phyloP scores from a whole-genome alignment of 2,888 invertebrate genomes.

The Pherbina coryleti region DNA sequence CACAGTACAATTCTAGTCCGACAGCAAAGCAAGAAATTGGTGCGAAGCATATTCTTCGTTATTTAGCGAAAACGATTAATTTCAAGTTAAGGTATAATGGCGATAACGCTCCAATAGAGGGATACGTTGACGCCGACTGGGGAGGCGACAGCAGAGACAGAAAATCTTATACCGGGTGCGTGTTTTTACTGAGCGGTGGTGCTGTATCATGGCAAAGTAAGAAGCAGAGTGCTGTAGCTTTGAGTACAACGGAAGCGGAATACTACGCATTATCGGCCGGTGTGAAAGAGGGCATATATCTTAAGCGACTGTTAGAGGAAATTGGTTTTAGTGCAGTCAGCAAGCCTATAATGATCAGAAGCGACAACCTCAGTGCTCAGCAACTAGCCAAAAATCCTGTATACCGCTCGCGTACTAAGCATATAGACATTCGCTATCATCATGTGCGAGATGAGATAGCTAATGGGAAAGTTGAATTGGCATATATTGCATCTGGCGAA shows the following conservation, averaged over 20 bases:
- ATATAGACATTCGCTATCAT: slow-evolving; percentile 2
- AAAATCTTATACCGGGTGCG: slow-evolving; percentile 41
- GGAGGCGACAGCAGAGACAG: slow-evolving; percentile 45
- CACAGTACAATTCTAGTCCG: slow-evolving; percentile 44
- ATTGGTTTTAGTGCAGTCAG: too few relatives aligned
- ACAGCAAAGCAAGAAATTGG: slow-evolving; percentile 40
- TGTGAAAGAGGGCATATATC: too few relatives aligned
- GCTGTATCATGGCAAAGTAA: too few relatives aligned
- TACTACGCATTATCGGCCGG: too few relatives aligned
- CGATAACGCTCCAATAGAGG: slow-evolving; percentile 26
- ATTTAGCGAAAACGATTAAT: slow-evolving; percentile 40
- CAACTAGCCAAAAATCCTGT: not conserved
- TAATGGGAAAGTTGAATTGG: not conserved
- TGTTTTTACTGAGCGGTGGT: too few relatives aligned
- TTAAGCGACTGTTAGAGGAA: too few relatives aligned
- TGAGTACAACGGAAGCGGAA: too few relatives aligned
- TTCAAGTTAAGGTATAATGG: slow-evolving; percentile 37
- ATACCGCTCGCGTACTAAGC: slow-evolving; percentile 4
- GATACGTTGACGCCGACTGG: too few relatives aligned
- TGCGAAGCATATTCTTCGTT: slow-evolving; percentile 43
- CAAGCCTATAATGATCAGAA: too few relatives aligned
- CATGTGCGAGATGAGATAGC: not conserved
- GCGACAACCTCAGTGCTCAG: too few relatives aligned
- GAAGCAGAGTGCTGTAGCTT: too few relatives aligned
- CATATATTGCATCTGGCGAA: too few relatives aligned